Evolutionary conservation across 2,888 invertebrate species (phyloP).

Genomic region (Sericinus montela): DNA sequence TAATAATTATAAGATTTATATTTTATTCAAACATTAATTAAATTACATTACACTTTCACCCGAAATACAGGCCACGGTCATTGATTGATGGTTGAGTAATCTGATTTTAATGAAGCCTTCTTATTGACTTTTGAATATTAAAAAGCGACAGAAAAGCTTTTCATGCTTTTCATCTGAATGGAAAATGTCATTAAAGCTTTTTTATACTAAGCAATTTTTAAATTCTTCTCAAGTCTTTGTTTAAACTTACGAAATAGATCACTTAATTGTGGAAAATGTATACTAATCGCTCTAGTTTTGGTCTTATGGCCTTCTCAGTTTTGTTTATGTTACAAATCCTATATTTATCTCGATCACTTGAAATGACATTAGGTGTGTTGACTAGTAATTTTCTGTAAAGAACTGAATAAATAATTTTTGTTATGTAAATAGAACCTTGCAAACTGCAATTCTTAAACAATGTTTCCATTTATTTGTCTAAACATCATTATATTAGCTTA

Average conservation of each 20-base stretch:
- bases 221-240: too few relatives aligned
- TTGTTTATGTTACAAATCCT: too few relatives aligned
- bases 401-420: too few relatives aligned
- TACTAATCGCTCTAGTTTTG: too few relatives aligned
- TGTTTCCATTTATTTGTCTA: not conserved
- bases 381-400: too few relatives aligned
- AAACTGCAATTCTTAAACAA: too few relatives aligned
- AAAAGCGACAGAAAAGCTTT: slow-evolving; percentile 6
- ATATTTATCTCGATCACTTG: too few relatives aligned
- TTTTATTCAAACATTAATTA: slow-evolving; percentile 19
- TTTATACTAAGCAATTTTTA: not conserved
- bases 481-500: slow-evolving; percentile 2
- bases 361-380: too few relatives aligned
- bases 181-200: slow-evolving; percentile 9
- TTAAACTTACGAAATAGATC: too few relatives aligned
- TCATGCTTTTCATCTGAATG: slow-evolving; percentile 5
- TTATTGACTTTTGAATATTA: slow-evolving; percentile 14
- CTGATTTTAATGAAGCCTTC: slow-evolving; percentile 19
- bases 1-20: slow-evolving; percentile 19
- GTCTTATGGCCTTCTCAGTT: too few relatives aligned
- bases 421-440: too few relatives aligned
- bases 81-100: slow-evolving; percentile 20
- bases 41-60: slow-evolving; percentile 19
- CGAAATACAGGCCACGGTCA: slow-evolving; percentile 12
- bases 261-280: too few relatives aligned